phyloP scores from a whole-genome alignment of 2,113 vertebrate species.

The Bufo bufo region DNA sequence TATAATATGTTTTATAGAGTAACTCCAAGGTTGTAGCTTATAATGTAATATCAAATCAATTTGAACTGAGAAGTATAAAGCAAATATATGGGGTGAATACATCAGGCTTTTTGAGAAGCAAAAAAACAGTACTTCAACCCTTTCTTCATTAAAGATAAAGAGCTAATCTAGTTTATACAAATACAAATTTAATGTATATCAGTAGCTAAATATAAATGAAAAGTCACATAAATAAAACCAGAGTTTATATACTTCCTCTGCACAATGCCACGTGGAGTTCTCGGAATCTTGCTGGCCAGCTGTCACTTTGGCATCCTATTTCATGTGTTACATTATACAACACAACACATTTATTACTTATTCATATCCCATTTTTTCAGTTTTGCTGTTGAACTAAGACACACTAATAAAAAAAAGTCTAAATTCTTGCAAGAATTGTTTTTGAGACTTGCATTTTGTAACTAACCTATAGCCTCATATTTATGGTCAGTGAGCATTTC shows the following conservation, averaged over 20 bases:
- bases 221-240: slow-evolving; percentile 19
- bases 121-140: neutral
- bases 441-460: no score
- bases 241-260: slow-evolving; percentile 9
- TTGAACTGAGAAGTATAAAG: neutral
- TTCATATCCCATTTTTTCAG: neutral
- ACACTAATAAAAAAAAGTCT: neutral
- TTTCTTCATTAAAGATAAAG: neutral
- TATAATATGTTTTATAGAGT: neutral
- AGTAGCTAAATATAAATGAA: neutral
- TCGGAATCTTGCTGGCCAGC: neutral
- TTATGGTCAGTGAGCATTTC: no score
- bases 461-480: no score
- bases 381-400: neutral
- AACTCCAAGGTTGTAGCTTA: neutral
- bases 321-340: neutral
- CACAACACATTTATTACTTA: neutral
- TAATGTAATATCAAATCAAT: no score
- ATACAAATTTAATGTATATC: neutral
- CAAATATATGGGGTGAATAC: neutral
- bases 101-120: neutral
- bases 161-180: slow-evolving; percentile 5
- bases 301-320: neutral
- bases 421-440: neutral
- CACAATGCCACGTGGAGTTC: slow-evolving; percentile 20